Percentiles rank a stretch among this genome's conserved stretches.
phyloP scores from a whole-genome alignment of 2,113 vertebrate species.

The Glaucomys volans region DNA sequence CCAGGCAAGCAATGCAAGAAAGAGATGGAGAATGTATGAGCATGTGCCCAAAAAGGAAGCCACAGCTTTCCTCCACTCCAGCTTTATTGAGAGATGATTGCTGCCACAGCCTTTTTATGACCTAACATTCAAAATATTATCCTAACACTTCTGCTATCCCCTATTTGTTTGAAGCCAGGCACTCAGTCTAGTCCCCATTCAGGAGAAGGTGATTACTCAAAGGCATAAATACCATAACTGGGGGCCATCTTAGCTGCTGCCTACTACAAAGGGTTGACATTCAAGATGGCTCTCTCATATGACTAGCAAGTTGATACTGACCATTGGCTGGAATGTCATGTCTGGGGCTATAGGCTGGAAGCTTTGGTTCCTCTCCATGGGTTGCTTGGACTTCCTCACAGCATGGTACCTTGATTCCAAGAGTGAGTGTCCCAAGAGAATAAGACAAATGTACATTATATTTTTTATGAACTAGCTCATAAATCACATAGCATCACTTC shows the following conservation, averaged over 20 bases:
- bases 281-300: neutral
- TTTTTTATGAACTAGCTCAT: neutral
- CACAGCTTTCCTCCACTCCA: neutral
- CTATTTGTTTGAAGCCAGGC: neutral
- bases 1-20: neutral
- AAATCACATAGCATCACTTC: constrained; percentile 41
- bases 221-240: neutral
- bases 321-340: constrained; percentile 5
- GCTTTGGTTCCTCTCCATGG: neutral
- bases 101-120: neutral
- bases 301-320: neutral
- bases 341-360: neutral
- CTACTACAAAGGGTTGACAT: neutral
- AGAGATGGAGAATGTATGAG: neutral
- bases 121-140: neutral
- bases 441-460: neutral
- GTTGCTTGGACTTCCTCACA: neutral
- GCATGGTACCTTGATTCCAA: constrained; percentile 1
- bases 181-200: neutral
- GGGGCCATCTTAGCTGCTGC: neutral
- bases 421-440: neutral
- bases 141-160: neutral
- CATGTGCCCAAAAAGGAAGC: neutral
- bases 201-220: neutral
- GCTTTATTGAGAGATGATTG: neutral